Conservation (phyloP, 2,113 vertebrate genomes). For the Gobius niger region DNA sequence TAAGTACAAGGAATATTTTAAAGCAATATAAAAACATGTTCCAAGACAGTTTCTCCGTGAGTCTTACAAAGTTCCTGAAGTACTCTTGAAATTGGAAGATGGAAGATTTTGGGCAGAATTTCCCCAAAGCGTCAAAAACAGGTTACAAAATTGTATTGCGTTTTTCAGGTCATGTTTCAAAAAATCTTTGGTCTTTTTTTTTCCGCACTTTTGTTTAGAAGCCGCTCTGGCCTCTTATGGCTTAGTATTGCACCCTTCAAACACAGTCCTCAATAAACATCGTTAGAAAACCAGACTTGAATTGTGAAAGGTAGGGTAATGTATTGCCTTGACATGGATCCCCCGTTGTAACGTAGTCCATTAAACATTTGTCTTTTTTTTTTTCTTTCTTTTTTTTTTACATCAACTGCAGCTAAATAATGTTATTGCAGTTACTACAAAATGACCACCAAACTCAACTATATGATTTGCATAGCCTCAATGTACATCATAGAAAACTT, state of each 20-base stretch:
- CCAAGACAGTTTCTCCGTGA: not conserved
- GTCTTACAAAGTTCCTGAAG: not conserved
- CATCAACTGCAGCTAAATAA: not conserved
- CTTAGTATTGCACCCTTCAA: constrained; percentile 53
- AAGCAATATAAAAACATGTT: not conserved
- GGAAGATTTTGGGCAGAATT: not conserved
- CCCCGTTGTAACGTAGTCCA: not conserved
- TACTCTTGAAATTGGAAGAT: not conserved
- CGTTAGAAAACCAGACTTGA: constrained; percentile 4
- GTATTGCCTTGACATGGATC: not conserved
- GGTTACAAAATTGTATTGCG: too few species aligned
- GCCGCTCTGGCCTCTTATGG: not conserved
- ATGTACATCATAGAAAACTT: too few species aligned
- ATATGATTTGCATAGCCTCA: too few species aligned
- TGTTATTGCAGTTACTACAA: too few species aligned
- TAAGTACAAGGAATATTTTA: not conserved
- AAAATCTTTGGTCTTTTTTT: constrained; percentile 46
- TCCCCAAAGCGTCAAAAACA: not conserved
- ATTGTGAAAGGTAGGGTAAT: not conserved
- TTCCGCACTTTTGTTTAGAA: not conserved
- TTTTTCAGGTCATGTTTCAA: constrained; percentile 21
- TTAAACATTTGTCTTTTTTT: not conserved
- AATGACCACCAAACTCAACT: too few species aligned
- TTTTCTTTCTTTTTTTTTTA: not conserved
- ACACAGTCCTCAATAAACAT: constrained; percentile 5